Conservation (phyloP, 2,888 invertebrate species). For the Operophtera brumata region DNA sequence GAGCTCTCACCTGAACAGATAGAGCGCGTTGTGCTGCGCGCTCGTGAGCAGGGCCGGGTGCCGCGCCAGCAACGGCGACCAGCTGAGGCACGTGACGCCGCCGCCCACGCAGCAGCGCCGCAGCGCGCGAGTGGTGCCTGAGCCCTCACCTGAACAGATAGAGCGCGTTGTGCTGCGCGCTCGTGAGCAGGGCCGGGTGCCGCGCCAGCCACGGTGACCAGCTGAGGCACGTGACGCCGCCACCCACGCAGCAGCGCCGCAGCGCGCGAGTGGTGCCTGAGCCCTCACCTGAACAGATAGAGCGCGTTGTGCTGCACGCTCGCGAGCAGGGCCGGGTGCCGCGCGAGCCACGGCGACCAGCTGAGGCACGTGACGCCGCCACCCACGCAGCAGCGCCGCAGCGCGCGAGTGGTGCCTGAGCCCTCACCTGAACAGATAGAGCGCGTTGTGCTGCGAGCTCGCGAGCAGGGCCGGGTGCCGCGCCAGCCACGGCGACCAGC, state of each 20-base stretch:
- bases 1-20: conserved; percentile 82
- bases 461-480: conserved; percentile 89
- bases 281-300: conserved; percentile 79
- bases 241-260: conserved; percentile 83
- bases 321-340: conserved; percentile 89
- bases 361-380: conserved; percentile 87
- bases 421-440: conserved; percentile 82
- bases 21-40: conserved; percentile 87
- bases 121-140: too few relatives aligned
- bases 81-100: conserved; percentile 87
- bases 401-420: too few relatives aligned
- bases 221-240: conserved; percentile 86
- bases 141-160: conserved; percentile 82
- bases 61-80: conserved; percentile 90
- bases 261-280: too few relatives aligned
- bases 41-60: conserved; percentile 90
- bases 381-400: conserved; percentile 82
- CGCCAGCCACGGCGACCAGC: conserved; percentile 91
- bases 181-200: conserved; percentile 89
- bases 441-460: conserved; percentile 87
- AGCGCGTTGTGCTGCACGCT: conserved; percentile 89
- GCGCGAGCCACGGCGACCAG: conserved; percentile 90
- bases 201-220: conserved; percentile 91
- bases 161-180: conserved; percentile 87
- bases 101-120: conserved; percentile 82